Base-by-base conservation (phyloP, 2,888 invertebrate genomes). In the Melipona bicolor region DNA sequence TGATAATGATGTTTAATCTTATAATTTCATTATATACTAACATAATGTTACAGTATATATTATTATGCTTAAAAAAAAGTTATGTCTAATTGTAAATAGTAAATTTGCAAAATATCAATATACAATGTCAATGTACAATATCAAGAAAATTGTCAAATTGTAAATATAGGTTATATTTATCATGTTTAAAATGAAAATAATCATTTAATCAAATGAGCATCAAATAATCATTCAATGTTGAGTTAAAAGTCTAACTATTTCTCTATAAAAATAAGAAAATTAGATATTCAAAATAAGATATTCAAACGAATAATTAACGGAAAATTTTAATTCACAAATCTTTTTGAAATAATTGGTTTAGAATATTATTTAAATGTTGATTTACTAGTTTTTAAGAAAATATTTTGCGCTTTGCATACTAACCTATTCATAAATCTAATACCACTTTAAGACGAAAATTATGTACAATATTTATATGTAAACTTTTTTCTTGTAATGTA, bases 351-450 rank as follows among this genome's bases (percentile, higher is more conserved):
- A 21, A 19, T 24, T 19, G 4, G 6, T 69, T 54, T 17, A 32
- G 50, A 36, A 9, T 13, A 19, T 27, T 24, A 6, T 52, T 4
- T 27, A 27, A 19, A 69, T 69, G 11, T 52, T 52, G 32, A 0
- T 49, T n/a, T 67, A 65, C 4, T 21, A 56, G 21, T 65, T 43
- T 65, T 5, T 43, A 61, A 49, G 49, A 24, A 76, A 76, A 59
- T 61, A 36, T 50, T 61, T 19, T 69, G 32, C 61, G 24, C 52
- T 56, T 27, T 54, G 27, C 21, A 17, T 36, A 52, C 52, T n/a
- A 32, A 27, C 77, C 9, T 79, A 77, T 67, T 52, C 65, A 50
- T 54, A 79, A 62, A 59, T 77, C 50, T n/a, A 36, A 21, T 43
- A 61, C 17, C 50, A n/a, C 13, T 79, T 56, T 17, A 59, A 49